Evolutionary conservation across 2,888 invertebrate genomes (phyloP), one percentile per base, ranked within the genome.

Genomic region (Lysandra bellargus): DNA sequence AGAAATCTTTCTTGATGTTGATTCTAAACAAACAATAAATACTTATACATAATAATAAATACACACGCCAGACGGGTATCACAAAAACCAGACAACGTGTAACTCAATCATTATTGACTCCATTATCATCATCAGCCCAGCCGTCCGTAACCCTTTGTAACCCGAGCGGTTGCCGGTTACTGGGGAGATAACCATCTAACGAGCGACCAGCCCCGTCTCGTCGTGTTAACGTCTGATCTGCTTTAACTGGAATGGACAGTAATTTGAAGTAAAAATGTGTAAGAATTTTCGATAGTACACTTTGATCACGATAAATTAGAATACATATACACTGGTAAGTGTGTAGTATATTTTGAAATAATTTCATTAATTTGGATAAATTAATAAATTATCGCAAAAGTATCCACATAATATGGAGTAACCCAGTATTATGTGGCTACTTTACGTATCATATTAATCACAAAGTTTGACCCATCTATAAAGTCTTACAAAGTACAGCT

Each of bases 91-190:
- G 37, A 69, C 69, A 69, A 17, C 69, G 14, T 69, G 37, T 37
- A 69, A 69, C 69, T 69, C 30, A 30, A 69, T 69, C 33, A 69
- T 14, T 69, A 69, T 37, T 23, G 30, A 37, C 7, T 69, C 33
- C 33, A 69, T 64, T 69, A 69, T 69, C 33, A 69, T 64, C 64
- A 30, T 64, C 69, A 37, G 33, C 14, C 33, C 33, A 69, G 14
- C 69, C 33, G 69, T 69, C 33, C 69, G 69, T 69, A 69, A 69
- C 69, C 69, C 69, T 33, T 69, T 69, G 69, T 69, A 69, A 69
- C 69, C 14, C 69, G 69, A 69, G 69, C 69, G 33, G 33, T 14
- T 4, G 33, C 69, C 33, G 69, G 69, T 69, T 69, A 69, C 33
- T 69, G 69, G 14, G 64, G 69, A 69, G 69, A 69, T 69, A 69